A percentile compares a stretch with the other conserved stretches of the same genome.
Evolutionary conservation across 2,113 vertebrate genomes (phyloP).

Genomic region (Nycticebus coucang): DNA sequence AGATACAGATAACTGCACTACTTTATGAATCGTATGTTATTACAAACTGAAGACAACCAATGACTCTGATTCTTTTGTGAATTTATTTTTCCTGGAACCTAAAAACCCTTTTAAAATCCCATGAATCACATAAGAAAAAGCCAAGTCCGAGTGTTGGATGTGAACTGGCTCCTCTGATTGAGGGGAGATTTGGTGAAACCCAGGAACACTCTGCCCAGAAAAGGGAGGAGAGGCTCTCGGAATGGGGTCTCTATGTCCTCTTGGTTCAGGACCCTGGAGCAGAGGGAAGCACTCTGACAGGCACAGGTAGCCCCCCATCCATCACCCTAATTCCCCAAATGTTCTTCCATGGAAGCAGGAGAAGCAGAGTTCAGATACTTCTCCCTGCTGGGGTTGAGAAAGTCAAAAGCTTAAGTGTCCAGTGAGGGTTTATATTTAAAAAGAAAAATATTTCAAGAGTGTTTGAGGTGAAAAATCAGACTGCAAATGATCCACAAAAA

Average conservation of each 20-base stretch:
- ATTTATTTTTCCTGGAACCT: background rate
- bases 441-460: background rate
- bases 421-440: background rate
- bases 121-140: background rate
- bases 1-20: fast-evolving
- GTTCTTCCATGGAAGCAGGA: background rate
- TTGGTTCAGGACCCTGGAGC: too few species aligned
- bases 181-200: too few species aligned
- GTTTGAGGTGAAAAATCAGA: background rate
- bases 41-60: fast-evolving
- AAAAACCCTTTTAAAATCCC: background rate
- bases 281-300: background rate
- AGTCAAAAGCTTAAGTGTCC: background rate
- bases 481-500: fast-evolving
- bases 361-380: background rate
- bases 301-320: background rate
- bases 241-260: background rate
- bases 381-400: too few species aligned
- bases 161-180: background rate
- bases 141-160: fast-evolving
- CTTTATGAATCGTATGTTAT: fast-evolving
- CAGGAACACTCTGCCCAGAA: background rate
- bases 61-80: fast-evolving
- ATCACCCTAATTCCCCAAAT: background rate
- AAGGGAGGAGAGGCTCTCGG: too few species aligned